Percentiles rank a stretch among this genome's conserved stretches.
phyloP scores from a whole-genome alignment of 2,888 invertebrate species.

The Ctenicera cuprea region DNA sequence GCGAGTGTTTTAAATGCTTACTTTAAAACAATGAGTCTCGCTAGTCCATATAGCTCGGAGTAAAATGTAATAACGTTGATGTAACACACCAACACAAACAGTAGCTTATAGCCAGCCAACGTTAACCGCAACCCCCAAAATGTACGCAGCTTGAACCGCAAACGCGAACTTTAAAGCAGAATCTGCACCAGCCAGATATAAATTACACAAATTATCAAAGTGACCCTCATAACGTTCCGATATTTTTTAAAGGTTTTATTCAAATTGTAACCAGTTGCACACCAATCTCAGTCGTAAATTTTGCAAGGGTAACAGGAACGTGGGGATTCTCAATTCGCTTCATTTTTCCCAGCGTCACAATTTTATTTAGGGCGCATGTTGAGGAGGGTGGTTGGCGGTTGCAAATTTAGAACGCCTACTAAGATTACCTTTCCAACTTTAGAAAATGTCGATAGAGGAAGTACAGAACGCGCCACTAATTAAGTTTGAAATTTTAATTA shows the following conservation, averaged over 20 bases:
- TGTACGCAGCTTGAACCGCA: constrained; percentile 46
- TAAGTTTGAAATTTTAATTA: no score
- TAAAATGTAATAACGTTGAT: constrained; percentile 43
- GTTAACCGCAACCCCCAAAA: constrained; percentile 42
- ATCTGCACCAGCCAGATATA: constrained; percentile 36
- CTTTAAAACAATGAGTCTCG: constrained; percentile 36
- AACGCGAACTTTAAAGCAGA: constrained; percentile 40
- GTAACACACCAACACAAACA: constrained; percentile 44
- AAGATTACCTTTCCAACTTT: no score
- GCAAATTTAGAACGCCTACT: no score
- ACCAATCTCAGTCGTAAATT: constrained; percentile 17
- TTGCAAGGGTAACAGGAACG: constrained; percentile 1
- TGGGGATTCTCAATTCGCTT: neutral
- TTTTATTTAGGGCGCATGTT: no score
- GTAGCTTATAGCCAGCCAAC: constrained; percentile 37
- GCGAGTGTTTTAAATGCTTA: constrained; percentile 35
- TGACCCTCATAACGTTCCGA: constrained; percentile 33
- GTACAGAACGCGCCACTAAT: no score
- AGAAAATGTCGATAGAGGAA: no score
- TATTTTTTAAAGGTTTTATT: constrained; percentile 26
- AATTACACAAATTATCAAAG: constrained; percentile 41
- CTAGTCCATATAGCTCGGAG: constrained; percentile 28
- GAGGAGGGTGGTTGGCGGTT: no score
- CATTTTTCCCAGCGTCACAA: no score
- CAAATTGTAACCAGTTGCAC: constrained; percentile 21